Conservation (phyloP, 2,113 vertebrate species). For the Tetraodon nigroviridis region DNA sequence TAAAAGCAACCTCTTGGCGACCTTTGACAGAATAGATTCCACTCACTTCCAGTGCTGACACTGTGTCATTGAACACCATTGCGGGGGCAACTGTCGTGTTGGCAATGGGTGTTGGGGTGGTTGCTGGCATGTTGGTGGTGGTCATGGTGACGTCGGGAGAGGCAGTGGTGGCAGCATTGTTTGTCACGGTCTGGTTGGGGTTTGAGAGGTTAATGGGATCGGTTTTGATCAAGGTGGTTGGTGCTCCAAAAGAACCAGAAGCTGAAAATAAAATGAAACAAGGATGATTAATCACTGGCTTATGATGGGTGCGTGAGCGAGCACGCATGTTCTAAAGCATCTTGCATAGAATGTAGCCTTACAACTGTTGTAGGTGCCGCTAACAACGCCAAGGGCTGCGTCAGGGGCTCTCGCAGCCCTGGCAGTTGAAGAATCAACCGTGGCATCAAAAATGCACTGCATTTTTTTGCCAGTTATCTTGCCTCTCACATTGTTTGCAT, state of each 20-base stretch:
- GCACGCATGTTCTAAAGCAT: not conserved
- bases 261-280: conserved; percentile 22
- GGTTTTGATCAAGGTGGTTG: accelerated
- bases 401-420: accelerated
- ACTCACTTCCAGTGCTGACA: conserved; percentile 5
- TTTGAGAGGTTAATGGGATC: not conserved
- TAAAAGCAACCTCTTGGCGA: not conserved
- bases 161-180: not conserved
- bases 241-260: accelerated
- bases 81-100: not conserved
- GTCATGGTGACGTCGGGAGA: not conserved
- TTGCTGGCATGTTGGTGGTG: accelerated
- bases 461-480: not conserved
- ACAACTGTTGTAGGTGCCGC: conserved; percentile 15
- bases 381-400: accelerated
- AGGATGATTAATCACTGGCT: not conserved
- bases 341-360: conserved; percentile 3
- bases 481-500: conserved; percentile 27
- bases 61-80: conserved; percentile 4
- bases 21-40: not conserved
- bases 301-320: not conserved
- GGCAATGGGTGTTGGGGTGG: too few relatives aligned
- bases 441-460: conserved; percentile 54
- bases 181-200: not conserved
- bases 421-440: accelerated